Conservation (phyloP, 2,797 vertebrate genomes). For the Taenioides sp. region DNA sequence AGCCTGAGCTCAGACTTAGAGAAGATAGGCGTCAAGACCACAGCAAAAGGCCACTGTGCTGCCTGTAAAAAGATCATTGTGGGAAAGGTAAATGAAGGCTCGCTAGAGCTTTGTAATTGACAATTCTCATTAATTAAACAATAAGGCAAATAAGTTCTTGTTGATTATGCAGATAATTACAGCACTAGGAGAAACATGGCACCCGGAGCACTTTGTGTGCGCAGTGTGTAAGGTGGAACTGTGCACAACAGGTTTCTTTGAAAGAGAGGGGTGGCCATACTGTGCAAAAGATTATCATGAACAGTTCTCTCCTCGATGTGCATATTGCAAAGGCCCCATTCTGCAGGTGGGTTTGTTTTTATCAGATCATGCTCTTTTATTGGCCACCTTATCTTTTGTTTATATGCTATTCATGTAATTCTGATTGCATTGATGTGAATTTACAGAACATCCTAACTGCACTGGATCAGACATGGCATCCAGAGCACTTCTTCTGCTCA, state of each 20-base stretch:
- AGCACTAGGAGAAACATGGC: constrained; percentile 87
- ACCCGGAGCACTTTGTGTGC: constrained; percentile 90
- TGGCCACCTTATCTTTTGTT: no score
- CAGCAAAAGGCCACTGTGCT: constrained; percentile 80
- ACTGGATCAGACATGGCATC: constrained; percentile 90
- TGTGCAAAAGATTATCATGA: constrained; percentile 86
- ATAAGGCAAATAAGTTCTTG: neutral
- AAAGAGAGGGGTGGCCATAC: constrained; percentile 82
- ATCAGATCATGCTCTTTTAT: no score
- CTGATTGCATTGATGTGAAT: constrained; percentile 1
- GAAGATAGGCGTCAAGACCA: constrained; percentile 84
- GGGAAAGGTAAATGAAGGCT: constrained; percentile 81
- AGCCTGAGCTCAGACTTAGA: constrained; percentile 84
- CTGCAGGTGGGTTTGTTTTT: constrained; percentile 55
- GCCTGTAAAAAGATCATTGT: constrained; percentile 84
- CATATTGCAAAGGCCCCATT: constrained; percentile 79
- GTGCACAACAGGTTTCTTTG: constrained; percentile 80
- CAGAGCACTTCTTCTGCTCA: constrained; percentile 92
- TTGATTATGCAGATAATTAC: constrained; percentile 79
- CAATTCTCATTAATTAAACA: neutral
- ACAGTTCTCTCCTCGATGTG: constrained; percentile 77
- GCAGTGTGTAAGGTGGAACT: constrained; percentile 79
- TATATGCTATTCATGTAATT: neutral
- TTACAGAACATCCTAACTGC: constrained; percentile 89
- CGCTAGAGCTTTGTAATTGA: neutral